Evolutionary conservation across 2,888 invertebrate genomes (phyloP).

Genomic region (Mythimna impura): DNA sequence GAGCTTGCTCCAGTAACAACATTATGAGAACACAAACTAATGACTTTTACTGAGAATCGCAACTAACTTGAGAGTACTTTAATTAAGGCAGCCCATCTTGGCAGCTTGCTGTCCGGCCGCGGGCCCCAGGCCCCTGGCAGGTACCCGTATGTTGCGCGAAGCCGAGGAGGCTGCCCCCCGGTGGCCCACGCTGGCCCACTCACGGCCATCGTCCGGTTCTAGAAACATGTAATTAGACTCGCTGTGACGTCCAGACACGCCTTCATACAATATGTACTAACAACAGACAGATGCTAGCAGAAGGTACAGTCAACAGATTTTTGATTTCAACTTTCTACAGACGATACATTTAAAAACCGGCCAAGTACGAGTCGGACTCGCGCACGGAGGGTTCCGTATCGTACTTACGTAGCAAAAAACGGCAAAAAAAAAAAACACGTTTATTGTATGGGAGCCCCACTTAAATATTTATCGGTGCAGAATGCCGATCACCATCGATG

Average conservation of each 20-base stretch:
- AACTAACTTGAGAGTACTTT: slow-evolving; percentile 40
- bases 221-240: slow-evolving; percentile 40
- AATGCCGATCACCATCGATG: no score
- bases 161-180: slow-evolving; percentile 15
- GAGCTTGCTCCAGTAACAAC: slow-evolving; percentile 10
- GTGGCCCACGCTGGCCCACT: slow-evolving; percentile 12
- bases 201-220: slow-evolving; percentile 26
- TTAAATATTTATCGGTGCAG: no score
- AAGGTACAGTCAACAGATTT: slow-evolving; percentile 12
- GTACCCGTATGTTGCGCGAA: slow-evolving; percentile 15
- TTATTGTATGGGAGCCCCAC: no score
- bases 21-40: slow-evolving; percentile 30
- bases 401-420: no score
- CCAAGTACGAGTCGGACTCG: not conserved
- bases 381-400: no score
- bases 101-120: slow-evolving; percentile 13
- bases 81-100: slow-evolving; percentile 26
- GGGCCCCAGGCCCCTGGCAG: slow-evolving; percentile 5
- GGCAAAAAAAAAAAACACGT: no score
- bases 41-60: slow-evolving; percentile 32
- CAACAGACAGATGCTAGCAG: not conserved
- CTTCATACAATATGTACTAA: slow-evolving; percentile 14
- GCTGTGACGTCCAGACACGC: slow-evolving; percentile 41
- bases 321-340: not conserved
- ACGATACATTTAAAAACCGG: not conserved